A percentile compares a stretch with the other conserved stretches of the same genome.
phyloP scores from a whole-genome alignment of 2,888 invertebrate species.

The Automeris io region DNA sequence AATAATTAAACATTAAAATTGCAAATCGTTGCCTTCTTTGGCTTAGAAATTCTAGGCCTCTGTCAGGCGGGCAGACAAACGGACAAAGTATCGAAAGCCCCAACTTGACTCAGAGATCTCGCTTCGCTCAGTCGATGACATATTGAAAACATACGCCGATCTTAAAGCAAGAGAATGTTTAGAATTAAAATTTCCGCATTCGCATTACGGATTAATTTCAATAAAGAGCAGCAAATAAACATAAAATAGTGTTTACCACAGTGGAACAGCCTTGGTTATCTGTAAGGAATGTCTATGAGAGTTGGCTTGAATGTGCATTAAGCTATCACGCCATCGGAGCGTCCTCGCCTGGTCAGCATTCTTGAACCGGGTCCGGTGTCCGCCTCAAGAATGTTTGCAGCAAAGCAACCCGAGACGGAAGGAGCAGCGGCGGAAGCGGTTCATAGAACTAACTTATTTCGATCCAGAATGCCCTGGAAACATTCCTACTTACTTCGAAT shows the following conservation, averaged over 20 bases:
- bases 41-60: too few species aligned
- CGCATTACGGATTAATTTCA: neutral
- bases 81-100: too few species aligned
- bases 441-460: slow-evolving; percentile 47
- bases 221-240: neutral
- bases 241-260: neutral
- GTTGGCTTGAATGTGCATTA: slow-evolving; percentile 47
- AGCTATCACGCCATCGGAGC: slow-evolving; percentile 60
- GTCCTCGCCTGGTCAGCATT: slow-evolving; percentile 62
- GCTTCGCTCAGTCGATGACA: too few species aligned
- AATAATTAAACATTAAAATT: too few species aligned
- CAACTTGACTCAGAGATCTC: too few species aligned
- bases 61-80: too few species aligned
- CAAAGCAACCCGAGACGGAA: slow-evolving; percentile 74
- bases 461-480: slow-evolving; percentile 30
- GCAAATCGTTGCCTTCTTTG: too few species aligned
- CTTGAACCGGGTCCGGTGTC: slow-evolving; percentile 57
- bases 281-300: slow-evolving; percentile 43
- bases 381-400: slow-evolving; percentile 63
- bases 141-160: too few species aligned
- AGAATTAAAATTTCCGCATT: too few species aligned
- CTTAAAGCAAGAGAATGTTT: too few species aligned
- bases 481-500: slow-evolving; percentile 13
- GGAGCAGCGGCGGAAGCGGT: slow-evolving; percentile 73
- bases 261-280: slow-evolving; percentile 42